Base-by-base conservation (phyloP, 1,140 invertebrate species). In the Camponotus floridanus region DNA sequence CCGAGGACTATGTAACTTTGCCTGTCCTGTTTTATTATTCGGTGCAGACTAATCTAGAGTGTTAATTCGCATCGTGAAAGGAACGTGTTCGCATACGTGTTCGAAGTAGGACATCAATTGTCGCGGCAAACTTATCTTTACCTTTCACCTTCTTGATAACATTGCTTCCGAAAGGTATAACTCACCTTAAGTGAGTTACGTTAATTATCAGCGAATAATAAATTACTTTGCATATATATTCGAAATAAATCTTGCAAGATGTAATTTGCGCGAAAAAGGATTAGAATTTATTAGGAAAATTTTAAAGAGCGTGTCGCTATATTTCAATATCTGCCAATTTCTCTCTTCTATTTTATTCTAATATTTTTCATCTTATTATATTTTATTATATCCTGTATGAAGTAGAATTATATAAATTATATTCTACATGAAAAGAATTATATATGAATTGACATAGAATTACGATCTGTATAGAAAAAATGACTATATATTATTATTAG, bases 21-120 rank as follows among this genome's bases (percentile, higher is more conserved):
- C 64, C 45, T 83, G 48, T 31, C 57, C 74, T 70, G 73, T 87
- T 87, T 87, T 81, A 83, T 83, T 83, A 83, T 83, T 83, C 79
- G 79, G 31, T 42, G 59, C 61, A 21, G 68, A 26, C 79, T 39
- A 67, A 74, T 18, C 15, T 33, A 8, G 36, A 18, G 6, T 70
- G 68, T 74, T 83, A 48, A 59, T 62, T 57, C 67, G 57, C 68
- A 39, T 48, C 45, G 68, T 55, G 55, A 83, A 61, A 73, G 68
- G 68, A 21, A 36, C 55, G 36, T 61, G 21, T 48, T 80, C 64
- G 36, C 78, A 15, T 61, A 71, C 36, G 55, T 81, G 39, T 45
- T 83, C 79, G 55, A 73, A 83, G 68, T 83, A 83, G 61, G 48
- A 42, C 26, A 83, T 83, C n/a, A 83, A 83, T 83, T 73, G 42